Percentiles rank a stretch among this genome's conserved stretches.
These are phyloP conservation scores for Pionites leucogaster DNA, from an alignment of 2,113 vertebrate genomes.

Conservation along the genomic window DNA sequence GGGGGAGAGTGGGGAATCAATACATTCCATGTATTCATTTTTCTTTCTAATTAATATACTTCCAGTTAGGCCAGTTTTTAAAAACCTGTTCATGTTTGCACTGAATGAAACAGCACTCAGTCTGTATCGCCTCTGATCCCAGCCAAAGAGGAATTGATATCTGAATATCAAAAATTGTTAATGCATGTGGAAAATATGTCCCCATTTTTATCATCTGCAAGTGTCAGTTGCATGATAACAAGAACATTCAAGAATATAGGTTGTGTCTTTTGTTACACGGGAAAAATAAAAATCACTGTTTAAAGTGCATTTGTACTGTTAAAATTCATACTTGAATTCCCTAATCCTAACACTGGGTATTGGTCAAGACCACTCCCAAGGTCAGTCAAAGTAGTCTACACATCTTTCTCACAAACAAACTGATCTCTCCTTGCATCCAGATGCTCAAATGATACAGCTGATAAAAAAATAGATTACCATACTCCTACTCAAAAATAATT, in stretches of 20 bases:
- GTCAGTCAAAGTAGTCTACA: not conserved
- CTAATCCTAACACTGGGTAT: not conserved
- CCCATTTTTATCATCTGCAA: not conserved
- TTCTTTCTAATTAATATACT: not conserved
- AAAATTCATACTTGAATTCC: not conserved
- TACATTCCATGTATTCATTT: not conserved
- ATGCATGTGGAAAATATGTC: not conserved
- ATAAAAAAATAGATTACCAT: not conserved
- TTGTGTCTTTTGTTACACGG: not conserved
- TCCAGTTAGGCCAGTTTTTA: not conserved
- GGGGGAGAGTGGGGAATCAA: too few species aligned
- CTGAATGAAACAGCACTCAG: accelerated
- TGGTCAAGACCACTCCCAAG: not conserved
- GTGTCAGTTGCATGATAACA: not conserved
- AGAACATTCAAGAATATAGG: not conserved
- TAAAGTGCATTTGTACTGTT: not conserved
- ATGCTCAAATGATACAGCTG: not conserved
- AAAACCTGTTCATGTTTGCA: not conserved
- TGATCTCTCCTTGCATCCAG: not conserved
- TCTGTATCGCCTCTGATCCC: not conserved
- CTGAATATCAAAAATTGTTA: not conserved
- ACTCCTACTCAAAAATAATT: not conserved
- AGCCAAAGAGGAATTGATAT: not conserved
- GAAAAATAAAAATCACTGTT: not conserved
- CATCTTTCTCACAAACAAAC: not conserved